Evolutionary conservation across 1,140 invertebrate species (phyloP).

Genomic region (Penaeus vannamei): DNA sequence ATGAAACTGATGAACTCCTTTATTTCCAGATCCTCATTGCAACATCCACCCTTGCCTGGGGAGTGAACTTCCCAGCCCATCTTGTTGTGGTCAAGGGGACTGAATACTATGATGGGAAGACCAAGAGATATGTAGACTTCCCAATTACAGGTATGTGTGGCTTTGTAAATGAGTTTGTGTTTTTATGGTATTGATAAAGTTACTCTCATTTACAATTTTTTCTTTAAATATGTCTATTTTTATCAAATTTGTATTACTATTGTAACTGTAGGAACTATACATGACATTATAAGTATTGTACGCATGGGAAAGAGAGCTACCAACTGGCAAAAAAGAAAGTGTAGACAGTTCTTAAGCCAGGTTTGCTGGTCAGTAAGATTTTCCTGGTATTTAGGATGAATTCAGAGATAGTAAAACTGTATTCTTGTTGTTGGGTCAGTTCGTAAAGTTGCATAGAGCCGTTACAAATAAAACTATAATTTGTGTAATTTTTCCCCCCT

Average conservation of each 20-base stretch:
- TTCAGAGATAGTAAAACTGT: no score
- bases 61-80: conserved; percentile 98
- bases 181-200: background rate
- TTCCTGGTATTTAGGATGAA: no score
- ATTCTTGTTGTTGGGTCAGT: no score
- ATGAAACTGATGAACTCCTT: background rate
- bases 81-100: conserved; percentile 86
- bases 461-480: background rate
- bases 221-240: background rate
- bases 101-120: conserved; percentile 98
- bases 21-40: conserved; percentile 88
- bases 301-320: no score
- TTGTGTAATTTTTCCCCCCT: background rate
- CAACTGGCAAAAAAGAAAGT: no score
- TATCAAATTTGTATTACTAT: no score
- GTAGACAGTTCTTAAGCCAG: no score
- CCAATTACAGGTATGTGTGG: conserved; percentile 90
- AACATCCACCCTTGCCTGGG: conserved; percentile 98
- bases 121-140: conserved; percentile 98
- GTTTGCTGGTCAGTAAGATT: no score
- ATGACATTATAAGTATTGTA: no score
- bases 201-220: background rate
- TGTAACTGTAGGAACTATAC: no score
- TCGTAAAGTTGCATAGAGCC: no score
- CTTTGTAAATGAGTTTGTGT: background rate